Evolutionary conservation across 2,888 invertebrate species (phyloP), one percentile per base, ranked within the genome.

Genomic region (Drosophila robusta): DNA sequence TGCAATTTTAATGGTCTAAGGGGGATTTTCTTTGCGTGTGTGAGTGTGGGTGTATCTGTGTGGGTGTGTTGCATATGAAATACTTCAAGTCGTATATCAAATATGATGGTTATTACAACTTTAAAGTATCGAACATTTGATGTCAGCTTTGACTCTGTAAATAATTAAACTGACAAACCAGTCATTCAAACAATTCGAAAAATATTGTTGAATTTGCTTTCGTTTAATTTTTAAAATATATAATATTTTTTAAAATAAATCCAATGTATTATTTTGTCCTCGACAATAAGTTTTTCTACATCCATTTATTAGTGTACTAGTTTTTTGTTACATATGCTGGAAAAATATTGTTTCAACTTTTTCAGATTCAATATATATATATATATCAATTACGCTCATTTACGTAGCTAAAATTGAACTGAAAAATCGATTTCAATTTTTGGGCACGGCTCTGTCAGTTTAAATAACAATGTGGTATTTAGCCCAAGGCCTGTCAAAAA

Each of bases 1-100:
- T 74, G 64, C 78, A 74, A 61, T 74, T 75, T 74, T 74, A 74
- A 74, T 78, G 52, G 44, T 9, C 58, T 52, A 42, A 51, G 54
- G 58, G 45, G 55, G 57, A 67, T 62, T 71, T 60, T 4, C 18
- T 6, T 26, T 49, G 4, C 9, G 18, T 45, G 32, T 18, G 16
- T 45, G 3, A 3, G 11, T 16, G 32, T 22, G 3, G 2, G 11
- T 16, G 32, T 22, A 29, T 7, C 24, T 29, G 29, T 16, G 50
- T 38, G 39, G 11, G 12, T 18, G 1, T 24, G 26, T 36, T 32
- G 5, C 36, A 38, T 24, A 45, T 29, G 4, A 38, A 49, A 9
- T 34, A 14, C 14, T 34, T 24, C 2, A 29, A 22, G 52, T 7
- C 5, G n/a, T 24, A n/a, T 14, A 39, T 41, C 14, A 29, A 42